Base-by-base conservation (phyloP, 2,113 vertebrate species). In the Paralichthys olivaceus region DNA sequence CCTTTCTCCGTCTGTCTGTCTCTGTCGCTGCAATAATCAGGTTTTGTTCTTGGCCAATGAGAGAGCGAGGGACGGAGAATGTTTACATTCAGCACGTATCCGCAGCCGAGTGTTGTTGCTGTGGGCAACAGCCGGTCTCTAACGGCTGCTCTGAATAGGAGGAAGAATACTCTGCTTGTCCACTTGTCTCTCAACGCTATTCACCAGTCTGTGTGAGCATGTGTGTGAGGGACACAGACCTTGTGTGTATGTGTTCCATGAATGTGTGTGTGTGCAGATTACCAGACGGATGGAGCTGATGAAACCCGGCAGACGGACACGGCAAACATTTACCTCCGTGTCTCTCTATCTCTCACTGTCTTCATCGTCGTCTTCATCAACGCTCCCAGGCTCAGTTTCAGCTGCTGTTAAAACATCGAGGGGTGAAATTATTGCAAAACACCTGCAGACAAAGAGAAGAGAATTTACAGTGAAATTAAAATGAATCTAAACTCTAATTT, bases 1-100 rank as follows among this genome's bases (percentile, higher is more conserved):
- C 25, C 83, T 87, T 79, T 86, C 86, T 88, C 75, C 22, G 64
- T 89, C 85, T 28, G 83, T 85, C 83, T 60, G 78, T 83, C 84
- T 87, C 83, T 71, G 90, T 81, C 77, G 17, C 72, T 26, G 73
- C 78, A 5, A 85, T 92, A 90, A 93, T 91, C 87, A 80, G 84
- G 90, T 92, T 91, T 92, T 92, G 90, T 92, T 89, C 88, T 71
- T 79, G 88, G 75, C 92, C 92, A 89, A 89, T 83, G 87, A 88
- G 86, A 92, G 81, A 59, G 78, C 69, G 49, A 87, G 57, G 78
- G 86, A 89, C 57, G 59, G 82, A 90, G 91, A 93, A 90, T 93
- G 91, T 93, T 93, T 93, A 93, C 92, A 93, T 93, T 93, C 91
- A 92, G 77, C 58, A 81, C 80, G 90, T 92, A 92, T 92, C 90